phyloP scores from a whole-genome alignment of 1,140 invertebrate species.

The Dermatophagoides farinae region DNA sequence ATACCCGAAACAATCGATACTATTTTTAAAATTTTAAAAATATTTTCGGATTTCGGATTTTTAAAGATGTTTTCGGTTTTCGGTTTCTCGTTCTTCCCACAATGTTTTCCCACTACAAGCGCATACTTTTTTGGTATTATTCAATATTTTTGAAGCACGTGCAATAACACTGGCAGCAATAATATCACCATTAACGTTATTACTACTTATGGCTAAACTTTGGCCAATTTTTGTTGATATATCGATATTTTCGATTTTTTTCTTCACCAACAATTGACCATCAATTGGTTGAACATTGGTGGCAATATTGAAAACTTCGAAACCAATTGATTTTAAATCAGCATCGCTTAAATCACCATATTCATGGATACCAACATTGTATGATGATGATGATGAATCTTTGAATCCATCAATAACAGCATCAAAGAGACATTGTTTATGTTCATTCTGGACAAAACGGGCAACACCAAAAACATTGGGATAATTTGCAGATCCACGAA shows the following conservation, averaged over 20 bases:
- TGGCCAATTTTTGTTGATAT: constrained; percentile 9
- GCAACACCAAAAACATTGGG: constrained; percentile 12
- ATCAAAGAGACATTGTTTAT: constrained; percentile 14
- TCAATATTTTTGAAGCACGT: constrained; percentile 12
- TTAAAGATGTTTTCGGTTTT: no score
- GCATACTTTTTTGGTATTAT: constrained; percentile 15
- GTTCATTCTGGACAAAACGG: constrained; percentile 6
- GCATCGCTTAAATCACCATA: constrained; percentile 18
- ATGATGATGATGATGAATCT: neutral
- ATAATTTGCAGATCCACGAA: neutral
- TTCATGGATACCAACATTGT: constrained; percentile 15
- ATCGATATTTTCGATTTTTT: constrained; percentile 11
- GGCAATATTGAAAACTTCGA: neutral
- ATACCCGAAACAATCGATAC: no score
- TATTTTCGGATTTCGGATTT: no score
- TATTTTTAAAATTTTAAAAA: no score
- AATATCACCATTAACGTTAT: neutral
- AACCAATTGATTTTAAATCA: constrained; percentile 5
- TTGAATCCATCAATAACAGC: constrained; percentile 14
- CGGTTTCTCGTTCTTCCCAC: constrained; percentile 13
- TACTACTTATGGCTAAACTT: constrained; percentile 2
- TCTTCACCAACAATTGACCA: constrained; percentile 1
- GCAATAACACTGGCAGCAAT: constrained; percentile 15
- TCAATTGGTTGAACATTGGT: neutral
- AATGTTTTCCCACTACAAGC: constrained; percentile 15